A percentile compares a stretch with the other conserved stretches of the same genome.
phyloP scores from a whole-genome alignment of 2,888 invertebrate genomes.

The Acanthosepion esculentum region DNA sequence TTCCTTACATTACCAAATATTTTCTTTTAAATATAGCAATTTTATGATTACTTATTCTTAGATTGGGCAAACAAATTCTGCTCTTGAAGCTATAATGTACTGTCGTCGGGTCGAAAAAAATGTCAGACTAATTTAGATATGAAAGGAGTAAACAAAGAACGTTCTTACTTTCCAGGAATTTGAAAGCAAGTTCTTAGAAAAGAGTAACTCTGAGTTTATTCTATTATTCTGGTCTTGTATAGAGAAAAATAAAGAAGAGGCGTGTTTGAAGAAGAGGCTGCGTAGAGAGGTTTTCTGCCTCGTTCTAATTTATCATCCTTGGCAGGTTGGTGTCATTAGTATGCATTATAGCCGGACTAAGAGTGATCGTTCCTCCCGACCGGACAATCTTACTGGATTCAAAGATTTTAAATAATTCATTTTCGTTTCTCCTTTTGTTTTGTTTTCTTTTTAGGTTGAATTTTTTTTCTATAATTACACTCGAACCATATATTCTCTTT shows the following conservation, averaged over 20 bases:
- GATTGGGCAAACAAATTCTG: too few relatives aligned
- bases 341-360: neutral
- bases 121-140: too few relatives aligned
- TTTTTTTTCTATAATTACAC: neutral
- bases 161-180: neutral
- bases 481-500: neutral
- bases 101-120: too few relatives aligned
- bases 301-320: neutral
- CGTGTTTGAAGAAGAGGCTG: neutral
- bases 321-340: neutral
- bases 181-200: neutral
- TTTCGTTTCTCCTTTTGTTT: neutral
- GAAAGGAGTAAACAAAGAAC: neutral
- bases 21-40: too few relatives aligned
- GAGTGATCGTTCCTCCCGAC: neutral
- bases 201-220: neutral
- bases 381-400: neutral
- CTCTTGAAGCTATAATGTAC: too few relatives aligned
- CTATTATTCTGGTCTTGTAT: neutral
- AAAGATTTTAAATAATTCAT: neutral
- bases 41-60: too few relatives aligned
- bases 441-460: neutral
- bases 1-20: too few relatives aligned
- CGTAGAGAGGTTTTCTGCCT: neutral
- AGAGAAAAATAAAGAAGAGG: neutral